Evolutionary conservation across 2,888 invertebrate species (phyloP), one percentile per base, ranked within the genome.

Genomic region (Ochropleura leucogaster): DNA sequence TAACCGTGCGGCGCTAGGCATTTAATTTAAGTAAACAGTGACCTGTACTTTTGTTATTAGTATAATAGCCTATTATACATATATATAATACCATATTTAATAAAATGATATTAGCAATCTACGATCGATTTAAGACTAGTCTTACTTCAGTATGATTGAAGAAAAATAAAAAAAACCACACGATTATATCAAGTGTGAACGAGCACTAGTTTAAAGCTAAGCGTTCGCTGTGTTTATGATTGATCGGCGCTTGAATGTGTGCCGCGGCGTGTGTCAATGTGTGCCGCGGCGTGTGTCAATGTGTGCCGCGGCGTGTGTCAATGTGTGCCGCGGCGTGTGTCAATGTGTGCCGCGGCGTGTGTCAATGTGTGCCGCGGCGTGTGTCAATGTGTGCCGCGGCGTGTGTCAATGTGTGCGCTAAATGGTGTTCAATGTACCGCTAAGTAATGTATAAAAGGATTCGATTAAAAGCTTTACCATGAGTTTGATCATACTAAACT

Each of bases 161-260:
- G 30, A 57, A 57, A n/a, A 51, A 51, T 3, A 10, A 53, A 51
- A 51, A 12, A 12, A 20, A 12, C 12, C 20, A 20, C 14, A 4
- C 14, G 30, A 57, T 57, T 57, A 30, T n/a, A n/a, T 10, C n/a
- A 5, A n/a, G 42, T 77, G 62, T 12, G n/a, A 6, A 30, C 7
- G 14, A 10, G 47, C 42, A 46, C 72, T 30, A 53, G 42, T 44
- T 47, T 7, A 12, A 42, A 47, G 59, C 30, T 57, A 72, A 59
- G 65, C 18, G 59, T 20, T 53, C 51, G 42, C 60, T 42, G 18
- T 49, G 18, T 18, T 46, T 44, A 60, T 80, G 65, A 65, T 80
- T 44, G 77, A 77, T 65, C n/a, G n/a, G 20, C 18, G 44, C 47
- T 60, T n/a, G 20, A 18, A n/a, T 42, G 30, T 59, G 57, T 9